Percentiles rank a stretch among this genome's conserved stretches.
Conservation (phyloP, 1,140 invertebrate genomes). For the Nomia melanderi region DNA sequence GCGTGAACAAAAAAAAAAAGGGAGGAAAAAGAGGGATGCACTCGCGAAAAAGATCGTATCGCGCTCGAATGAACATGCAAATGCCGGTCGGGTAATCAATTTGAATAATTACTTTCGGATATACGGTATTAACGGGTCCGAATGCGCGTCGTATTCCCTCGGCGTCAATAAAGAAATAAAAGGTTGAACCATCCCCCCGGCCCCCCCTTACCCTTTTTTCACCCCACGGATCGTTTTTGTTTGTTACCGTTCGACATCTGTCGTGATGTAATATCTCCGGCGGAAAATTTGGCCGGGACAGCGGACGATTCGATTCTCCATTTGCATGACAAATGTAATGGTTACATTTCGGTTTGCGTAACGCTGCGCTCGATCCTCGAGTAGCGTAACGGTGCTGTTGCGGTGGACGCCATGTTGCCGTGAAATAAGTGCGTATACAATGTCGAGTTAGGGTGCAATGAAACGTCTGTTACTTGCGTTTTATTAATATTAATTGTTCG, state of each 20-base stretch:
- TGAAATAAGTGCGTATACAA: not conserved
- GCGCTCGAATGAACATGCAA: constrained; percentile 39
- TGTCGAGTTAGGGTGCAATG: too few species aligned
- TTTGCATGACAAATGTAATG: constrained; percentile 16
- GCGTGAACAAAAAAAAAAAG: not conserved
- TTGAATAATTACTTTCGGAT: constrained; percentile 60
- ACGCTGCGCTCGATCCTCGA: not conserved
- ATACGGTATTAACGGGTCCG: constrained; percentile 51
- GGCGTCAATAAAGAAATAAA: constrained; percentile 57
- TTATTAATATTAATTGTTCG: too few species aligned
- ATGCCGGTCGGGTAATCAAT: constrained; percentile 49
- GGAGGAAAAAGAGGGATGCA: constrained; percentile 3
- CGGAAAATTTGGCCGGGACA: constrained; percentile 19
- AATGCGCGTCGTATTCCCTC: constrained; percentile 47
- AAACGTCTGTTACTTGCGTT: too few species aligned
- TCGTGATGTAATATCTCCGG: constrained; percentile 15
- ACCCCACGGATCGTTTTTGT: not conserved
- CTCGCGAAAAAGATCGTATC: constrained; percentile 32
- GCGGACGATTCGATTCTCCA: constrained; percentile 12
- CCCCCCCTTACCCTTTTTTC: constrained; percentile 6
- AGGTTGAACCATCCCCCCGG: not conserved
- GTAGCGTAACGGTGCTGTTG: not conserved
- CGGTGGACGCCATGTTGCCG: not conserved
- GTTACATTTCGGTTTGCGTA: not conserved
- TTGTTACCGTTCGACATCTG: constrained; percentile 4